phyloP scores from a whole-genome alignment of 2,797 vertebrate species.

The Halcyon chelicuti region DNA sequence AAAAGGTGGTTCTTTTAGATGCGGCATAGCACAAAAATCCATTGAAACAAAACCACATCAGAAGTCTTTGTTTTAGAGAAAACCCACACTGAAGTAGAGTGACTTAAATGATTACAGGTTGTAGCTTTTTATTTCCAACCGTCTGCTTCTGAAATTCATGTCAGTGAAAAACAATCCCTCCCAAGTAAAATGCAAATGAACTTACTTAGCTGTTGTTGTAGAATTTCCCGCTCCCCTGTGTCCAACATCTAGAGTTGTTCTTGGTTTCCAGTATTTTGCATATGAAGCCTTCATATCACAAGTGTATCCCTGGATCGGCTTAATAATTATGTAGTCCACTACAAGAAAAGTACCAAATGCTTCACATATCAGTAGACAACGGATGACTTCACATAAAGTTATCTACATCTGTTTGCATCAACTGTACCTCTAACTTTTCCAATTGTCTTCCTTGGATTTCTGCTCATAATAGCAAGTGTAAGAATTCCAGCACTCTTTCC shows the following conservation, averaged over 20 bases:
- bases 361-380: neutral
- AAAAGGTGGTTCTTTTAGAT: neutral
- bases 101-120: neutral
- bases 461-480: conserved; percentile 95
- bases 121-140: neutral
- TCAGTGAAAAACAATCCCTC: neutral
- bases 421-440: conserved; percentile 94
- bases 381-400: neutral
- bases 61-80: neutral
- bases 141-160: neutral
- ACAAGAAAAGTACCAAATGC: neutral
- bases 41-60: neutral
- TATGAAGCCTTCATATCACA: conserved; percentile 93
- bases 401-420: neutral
- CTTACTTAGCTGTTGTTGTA: conserved; percentile 91
- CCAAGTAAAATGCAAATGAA: neutral
- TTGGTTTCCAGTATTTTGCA: conserved; percentile 93
- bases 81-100: neutral
- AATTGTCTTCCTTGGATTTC: conserved; percentile 91
- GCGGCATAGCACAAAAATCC: neutral
- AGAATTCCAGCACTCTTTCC: conserved; percentile 89
- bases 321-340: conserved; percentile 97
- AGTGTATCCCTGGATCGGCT: conserved; percentile 84
- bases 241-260: conserved; percentile 91
- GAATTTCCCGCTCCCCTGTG: conserved; percentile 95